phyloP scores from a whole-genome alignment of 2,113 vertebrate genomes.

The Malurus melanocephalus region DNA sequence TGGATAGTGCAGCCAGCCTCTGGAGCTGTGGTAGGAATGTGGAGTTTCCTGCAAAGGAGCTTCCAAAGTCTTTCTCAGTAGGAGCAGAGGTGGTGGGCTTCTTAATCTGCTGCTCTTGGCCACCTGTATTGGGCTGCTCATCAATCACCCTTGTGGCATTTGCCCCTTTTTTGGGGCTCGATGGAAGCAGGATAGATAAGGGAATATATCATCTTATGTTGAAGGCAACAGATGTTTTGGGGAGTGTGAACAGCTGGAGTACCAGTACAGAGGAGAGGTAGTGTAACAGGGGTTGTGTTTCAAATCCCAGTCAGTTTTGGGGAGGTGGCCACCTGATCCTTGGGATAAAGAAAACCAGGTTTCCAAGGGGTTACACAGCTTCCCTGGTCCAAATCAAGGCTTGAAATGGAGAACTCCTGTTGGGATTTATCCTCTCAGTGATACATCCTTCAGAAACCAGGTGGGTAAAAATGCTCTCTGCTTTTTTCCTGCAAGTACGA shows the following conservation, averaged over 20 bases:
- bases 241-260: background rate
- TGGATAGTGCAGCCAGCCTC: constrained; percentile 91
- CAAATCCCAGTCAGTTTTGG: background rate
- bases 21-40: constrained; percentile 76
- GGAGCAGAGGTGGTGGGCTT: fast-evolving
- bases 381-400: background rate
- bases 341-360: background rate
- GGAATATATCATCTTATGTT: background rate
- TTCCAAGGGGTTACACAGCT: background rate
- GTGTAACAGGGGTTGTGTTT: background rate
- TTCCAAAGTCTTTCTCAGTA: background rate
- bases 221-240: background rate
- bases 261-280: background rate
- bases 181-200: background rate
- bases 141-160: background rate
- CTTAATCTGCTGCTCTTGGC: background rate
- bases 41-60: background rate
- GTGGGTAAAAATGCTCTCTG: background rate
- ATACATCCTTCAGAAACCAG: background rate
- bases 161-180: background rate
- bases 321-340: background rate
- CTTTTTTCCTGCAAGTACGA: constrained; percentile 78
- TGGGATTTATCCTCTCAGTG: fast-evolving
- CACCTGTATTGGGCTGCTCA: fast-evolving
- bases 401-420: background rate